phyloP scores from a whole-genome alignment of 2,797 vertebrate species.

The Xyrichtys novacula region DNA sequence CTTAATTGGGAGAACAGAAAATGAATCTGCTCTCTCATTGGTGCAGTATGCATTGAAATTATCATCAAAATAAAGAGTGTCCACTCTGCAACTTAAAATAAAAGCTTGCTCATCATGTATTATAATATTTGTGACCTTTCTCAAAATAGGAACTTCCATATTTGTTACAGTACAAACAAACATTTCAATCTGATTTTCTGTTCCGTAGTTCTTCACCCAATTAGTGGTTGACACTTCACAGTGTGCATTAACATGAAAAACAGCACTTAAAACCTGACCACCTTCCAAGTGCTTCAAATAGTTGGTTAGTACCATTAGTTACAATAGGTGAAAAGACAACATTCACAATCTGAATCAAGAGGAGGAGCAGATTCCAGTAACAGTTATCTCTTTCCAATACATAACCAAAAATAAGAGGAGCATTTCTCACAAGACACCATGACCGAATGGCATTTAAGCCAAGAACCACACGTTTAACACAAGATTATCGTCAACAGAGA shows the following conservation, averaged over 20 bases:
- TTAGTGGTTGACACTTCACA: no score
- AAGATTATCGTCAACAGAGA: slow-evolving; percentile 9
- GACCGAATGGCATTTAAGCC: slow-evolving; percentile 53
- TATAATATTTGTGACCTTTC: background rate
- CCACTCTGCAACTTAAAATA: no score
- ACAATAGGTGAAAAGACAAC: slow-evolving; percentile 22
- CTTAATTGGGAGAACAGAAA: no score
- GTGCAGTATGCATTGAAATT: background rate
- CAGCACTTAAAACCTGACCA: background rate
- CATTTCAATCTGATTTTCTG: background rate
- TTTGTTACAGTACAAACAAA: background rate
- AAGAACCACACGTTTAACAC: slow-evolving; percentile 43
- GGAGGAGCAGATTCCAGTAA: slow-evolving; percentile 29
- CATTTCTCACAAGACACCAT: no score
- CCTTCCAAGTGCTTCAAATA: slow-evolving; percentile 30
- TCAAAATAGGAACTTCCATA: background rate
- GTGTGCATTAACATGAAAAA: no score
- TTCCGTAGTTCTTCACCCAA: no score
- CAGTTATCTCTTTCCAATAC: slow-evolving; percentile 21
- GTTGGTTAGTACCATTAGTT: slow-evolving; percentile 15
- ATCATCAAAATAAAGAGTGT: no score
- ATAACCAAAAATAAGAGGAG: slow-evolving; percentile 46
- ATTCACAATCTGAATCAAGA: slow-evolving; percentile 41
- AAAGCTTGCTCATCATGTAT: background rate
- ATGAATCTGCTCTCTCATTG: no score